A percentile compares a stretch with the other conserved stretches of the same genome.
phyloP scores from a whole-genome alignment of 2,797 vertebrate genomes.

The Luscinia luscinia region DNA sequence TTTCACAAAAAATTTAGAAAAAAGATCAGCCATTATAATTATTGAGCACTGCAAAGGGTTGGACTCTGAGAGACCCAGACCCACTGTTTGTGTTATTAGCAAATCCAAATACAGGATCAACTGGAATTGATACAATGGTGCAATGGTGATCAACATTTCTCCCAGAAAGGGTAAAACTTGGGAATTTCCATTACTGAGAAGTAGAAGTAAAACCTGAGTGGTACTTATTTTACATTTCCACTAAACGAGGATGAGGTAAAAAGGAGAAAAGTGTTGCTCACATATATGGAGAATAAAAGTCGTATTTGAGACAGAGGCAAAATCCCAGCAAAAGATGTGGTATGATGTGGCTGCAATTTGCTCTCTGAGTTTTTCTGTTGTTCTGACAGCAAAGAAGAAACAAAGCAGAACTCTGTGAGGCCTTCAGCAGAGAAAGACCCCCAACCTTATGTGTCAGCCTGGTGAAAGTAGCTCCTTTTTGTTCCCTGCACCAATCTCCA shows the following conservation, averaged over 20 bases:
- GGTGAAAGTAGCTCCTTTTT: neutral
- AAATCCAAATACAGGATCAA: neutral
- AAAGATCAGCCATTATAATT: neutral
- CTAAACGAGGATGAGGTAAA: neutral
- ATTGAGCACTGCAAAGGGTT: neutral
- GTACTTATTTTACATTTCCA: neutral
- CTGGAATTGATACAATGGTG: accelerated
- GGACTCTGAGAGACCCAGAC: neutral
- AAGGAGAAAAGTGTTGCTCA: neutral
- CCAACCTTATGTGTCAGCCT: neutral
- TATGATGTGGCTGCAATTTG: neutral
- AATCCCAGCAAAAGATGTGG: neutral
- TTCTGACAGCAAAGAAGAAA: conserved; percentile 3
- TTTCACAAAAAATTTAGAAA: neutral
- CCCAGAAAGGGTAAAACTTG: neutral
- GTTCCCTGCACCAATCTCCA: neutral
- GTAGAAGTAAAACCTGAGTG: neutral
- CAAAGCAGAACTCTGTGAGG: neutral
- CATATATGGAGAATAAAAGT: neutral
- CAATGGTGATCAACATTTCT: accelerated
- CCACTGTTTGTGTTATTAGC: too few relatives aligned
- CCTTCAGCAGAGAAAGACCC: conserved; percentile 24
- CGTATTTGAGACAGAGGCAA: neutral
- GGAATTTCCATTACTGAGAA: neutral
- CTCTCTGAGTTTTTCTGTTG: conserved; percentile 1